Conservation (phyloP, 2,888 invertebrate species). For the Dryocosmus kuriphilus region DNA sequence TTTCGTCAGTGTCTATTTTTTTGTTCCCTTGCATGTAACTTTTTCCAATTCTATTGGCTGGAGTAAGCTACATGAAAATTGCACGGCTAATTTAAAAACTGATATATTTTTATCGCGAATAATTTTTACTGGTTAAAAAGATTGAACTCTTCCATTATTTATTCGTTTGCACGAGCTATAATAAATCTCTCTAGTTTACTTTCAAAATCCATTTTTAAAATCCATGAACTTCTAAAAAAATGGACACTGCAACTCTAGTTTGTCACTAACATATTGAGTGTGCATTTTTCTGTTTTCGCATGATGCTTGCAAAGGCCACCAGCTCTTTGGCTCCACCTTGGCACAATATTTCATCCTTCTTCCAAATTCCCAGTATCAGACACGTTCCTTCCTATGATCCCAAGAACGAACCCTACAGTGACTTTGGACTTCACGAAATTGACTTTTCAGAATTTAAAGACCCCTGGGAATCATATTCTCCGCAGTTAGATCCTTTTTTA, state of each 20-base stretch:
- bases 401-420: slow-evolving; percentile 55
- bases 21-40: slow-evolving; percentile 42
- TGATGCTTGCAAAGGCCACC: slow-evolving; percentile 76
- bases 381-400: slow-evolving; percentile 46
- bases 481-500: slow-evolving; percentile 58
- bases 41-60: slow-evolving; percentile 10
- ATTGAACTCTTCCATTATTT: not conserved
- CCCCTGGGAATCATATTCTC: slow-evolving; percentile 87
- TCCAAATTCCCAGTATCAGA: slow-evolving; percentile 17
- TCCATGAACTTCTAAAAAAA: slow-evolving; percentile 52
- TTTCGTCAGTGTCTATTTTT: slow-evolving; percentile 68
- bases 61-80: slow-evolving; percentile 32
- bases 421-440: slow-evolving; percentile 55
- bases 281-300: slow-evolving; percentile 76
- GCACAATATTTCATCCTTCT: slow-evolving; percentile 66
- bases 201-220: not conserved
- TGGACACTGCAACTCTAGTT: slow-evolving; percentile 67
- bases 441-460: slow-evolving; percentile 80
- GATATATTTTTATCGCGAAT: not conserved
- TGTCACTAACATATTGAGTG: slow-evolving; percentile 73
- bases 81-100: slow-evolving; percentile 31
- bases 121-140: not conserved
- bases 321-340: slow-evolving; percentile 74
- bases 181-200: not conserved
- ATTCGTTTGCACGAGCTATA: not conserved